phyloP scores from a whole-genome alignment of 1,140 invertebrate genomes.

The Drosophila busckii region DNA sequence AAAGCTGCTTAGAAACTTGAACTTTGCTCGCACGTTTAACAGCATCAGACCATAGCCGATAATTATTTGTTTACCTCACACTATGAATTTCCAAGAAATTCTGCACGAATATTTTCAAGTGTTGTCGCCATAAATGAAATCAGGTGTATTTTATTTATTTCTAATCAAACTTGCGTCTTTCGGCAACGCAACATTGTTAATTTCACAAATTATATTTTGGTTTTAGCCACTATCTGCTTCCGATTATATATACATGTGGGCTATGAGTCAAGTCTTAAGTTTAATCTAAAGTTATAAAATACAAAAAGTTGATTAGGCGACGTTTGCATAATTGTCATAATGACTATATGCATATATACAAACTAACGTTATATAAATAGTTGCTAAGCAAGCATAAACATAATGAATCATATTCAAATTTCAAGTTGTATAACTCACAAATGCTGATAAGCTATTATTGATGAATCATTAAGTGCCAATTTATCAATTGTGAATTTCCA shows the following conservation, averaged over 20 bases:
- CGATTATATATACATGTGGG: conserved; percentile 24
- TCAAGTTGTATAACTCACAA: too few species aligned
- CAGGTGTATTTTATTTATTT: conserved; percentile 67
- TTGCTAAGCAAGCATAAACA: not conserved
- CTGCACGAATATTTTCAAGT: too few species aligned
- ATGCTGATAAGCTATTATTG: too few species aligned
- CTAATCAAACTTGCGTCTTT: conserved; percentile 42
- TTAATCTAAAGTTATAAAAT: not conserved
- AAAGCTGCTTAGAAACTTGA: not conserved
- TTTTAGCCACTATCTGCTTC: conserved; percentile 32
- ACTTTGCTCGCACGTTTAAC: conserved; percentile 22
- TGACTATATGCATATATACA: too few species aligned
- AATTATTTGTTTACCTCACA: conserved; percentile 23
- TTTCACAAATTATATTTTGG: conserved; percentile 53
- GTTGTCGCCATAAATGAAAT: conserved; percentile 50
- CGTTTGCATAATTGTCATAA: too few species aligned
- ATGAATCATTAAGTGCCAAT: too few species aligned
- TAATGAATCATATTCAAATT: conserved; percentile 33
- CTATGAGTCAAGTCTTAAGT: too few species aligned
- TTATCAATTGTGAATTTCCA: too few species aligned
- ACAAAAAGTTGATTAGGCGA: conserved; percentile 13
- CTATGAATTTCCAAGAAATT: conserved; percentile 24
- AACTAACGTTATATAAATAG: conserved; percentile 11
- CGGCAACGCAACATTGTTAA: conserved; percentile 25
- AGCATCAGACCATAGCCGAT: conserved; percentile 30